Evolutionary conservation across 2,797 vertebrate genomes (phyloP), one percentile per base, ranked within the genome.

Genomic region (Oreonectes daqikongensis): DNA sequence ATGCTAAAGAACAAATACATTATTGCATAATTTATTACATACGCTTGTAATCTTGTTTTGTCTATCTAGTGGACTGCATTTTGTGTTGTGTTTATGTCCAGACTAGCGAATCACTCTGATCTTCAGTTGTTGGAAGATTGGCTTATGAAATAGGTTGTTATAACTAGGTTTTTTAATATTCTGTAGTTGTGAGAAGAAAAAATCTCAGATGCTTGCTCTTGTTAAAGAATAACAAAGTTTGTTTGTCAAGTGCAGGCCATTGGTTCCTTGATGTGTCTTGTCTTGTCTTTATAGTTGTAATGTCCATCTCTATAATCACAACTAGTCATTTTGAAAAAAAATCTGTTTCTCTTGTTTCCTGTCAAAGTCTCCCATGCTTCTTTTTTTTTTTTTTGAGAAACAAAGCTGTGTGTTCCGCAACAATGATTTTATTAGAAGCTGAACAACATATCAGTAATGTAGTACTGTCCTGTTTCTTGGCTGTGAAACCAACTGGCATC

Each of bases 181-280:
- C 2, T 50, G 18, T n/a, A 50, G 4, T 48, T 35, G 14, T 24
- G 0, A 46, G 11, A n/a, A n/a, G 11, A 15, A 4, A 20, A 32
- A 11, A 11, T 38, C 10, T 72, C 24, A 66, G 18, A 57, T 66
- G 35, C 18, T 24, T 66, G 6, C 50, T 20, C 24, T 66, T 42
- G 48, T 55, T 74, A 17, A n/a, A 18, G 35, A 66, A 75, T 57
- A 55, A 42, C 11, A 17, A 20, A 52, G 55, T 44, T 57, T 57
- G 14, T 44, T 66, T 57, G 20, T 75, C 38, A 75, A 26, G 30
- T 53, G 28, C 46, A n/a, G 63, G 50, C 40, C 50, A 18, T 57
- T 8, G 63, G 9, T 14, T 32, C 28, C 48, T n/a, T 61, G n/a
- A 17, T 5, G 1, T 65, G 20, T 10, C 17, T 11, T 32, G 61